These are phyloP conservation scores for Diabrotica balteata DNA, from an alignment of 2,888 invertebrate genomes.

Conservation along the genomic window DNA sequence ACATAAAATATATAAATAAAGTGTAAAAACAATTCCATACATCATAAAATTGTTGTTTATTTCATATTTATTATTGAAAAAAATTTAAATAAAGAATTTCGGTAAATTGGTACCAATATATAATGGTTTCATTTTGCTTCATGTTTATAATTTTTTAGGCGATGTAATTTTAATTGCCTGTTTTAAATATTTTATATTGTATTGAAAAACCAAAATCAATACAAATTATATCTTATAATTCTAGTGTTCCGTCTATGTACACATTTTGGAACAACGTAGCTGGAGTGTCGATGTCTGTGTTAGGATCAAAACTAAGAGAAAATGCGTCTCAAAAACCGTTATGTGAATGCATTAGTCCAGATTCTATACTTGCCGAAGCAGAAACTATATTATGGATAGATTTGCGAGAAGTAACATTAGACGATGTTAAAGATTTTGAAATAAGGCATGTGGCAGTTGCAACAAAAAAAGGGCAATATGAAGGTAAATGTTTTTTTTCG, in stretches of 20 bases:
- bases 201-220: too few relatives aligned
- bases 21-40: too few relatives aligned
- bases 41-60: too few relatives aligned
- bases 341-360: slow-evolving; percentile 64
- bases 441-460: slow-evolving; percentile 70
- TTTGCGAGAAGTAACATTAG: slow-evolving; percentile 66
- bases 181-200: too few relatives aligned
- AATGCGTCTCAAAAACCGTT: slow-evolving; percentile 73
- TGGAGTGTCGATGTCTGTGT: slow-evolving; percentile 79
- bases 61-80: too few relatives aligned
- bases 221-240: slow-evolving; percentile 36
- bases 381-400: slow-evolving; percentile 73
- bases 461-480: slow-evolving; percentile 68
- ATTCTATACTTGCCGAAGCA: slow-evolving; percentile 71
- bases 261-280: slow-evolving; percentile 80
- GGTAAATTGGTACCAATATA: too few relatives aligned
- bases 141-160: too few relatives aligned
- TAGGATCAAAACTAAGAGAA: slow-evolving; percentile 69
- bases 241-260: slow-evolving; percentile 69
- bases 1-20: too few relatives aligned
- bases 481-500: slow-evolving; percentile 67
- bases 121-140: too few relatives aligned
- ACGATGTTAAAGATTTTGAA: slow-evolving; percentile 68
- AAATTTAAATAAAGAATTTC: too few relatives aligned
- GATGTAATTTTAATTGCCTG: too few relatives aligned